Evolutionary conservation across 2,113 vertebrate species (phyloP), one percentile per base, ranked within the genome.

Genomic region (Amblyornis subalaris): DNA sequence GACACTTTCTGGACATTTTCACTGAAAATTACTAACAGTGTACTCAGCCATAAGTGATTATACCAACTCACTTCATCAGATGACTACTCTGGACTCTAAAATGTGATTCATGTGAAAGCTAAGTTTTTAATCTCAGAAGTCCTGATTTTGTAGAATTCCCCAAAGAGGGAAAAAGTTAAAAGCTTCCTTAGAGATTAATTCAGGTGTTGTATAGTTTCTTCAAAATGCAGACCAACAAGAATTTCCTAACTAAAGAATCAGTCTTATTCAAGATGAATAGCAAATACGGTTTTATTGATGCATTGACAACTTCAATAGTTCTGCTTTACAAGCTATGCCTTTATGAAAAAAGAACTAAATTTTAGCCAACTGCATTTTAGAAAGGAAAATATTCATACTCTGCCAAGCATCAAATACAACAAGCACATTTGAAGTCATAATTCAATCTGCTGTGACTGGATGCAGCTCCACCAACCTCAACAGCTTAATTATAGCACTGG

Each of bases 171-270:
- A 78, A 93, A 95, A 84, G 1, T 93, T 87, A 33, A 74, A 85
- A 88, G 22, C 55, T 87, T 61, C 77, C 88, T 92, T 85, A 60
- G 66, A 83, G 54, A 94, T 70, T 85, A 96, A 93, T 53, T 95
- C 78, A 96, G 50, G 78, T 65, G 58, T 24, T 51, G 28, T 65
- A 81, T 10, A 35, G 12, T 33, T 89, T 76, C 73, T 94, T 89
- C 70, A 33, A 61, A 47, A 55, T 50, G 35, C 36, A 54, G 47
- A 36, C 25, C 64, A 78, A 12, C 51, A 96, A 89, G 28, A 69
- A 35, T 28, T 94, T 87, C 51, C 50, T 51, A 55, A 51, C 29
- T 73, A 29, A 84, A 81, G 14, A 90, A 74, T 28, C 19, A 25
- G 10, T 22, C 28, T 61, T 38, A 36, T 6, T 54, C 25, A 67